Conservation (phyloP, 1,140 invertebrate genomes). For the Zeugodacus cucurbitae region DNA sequence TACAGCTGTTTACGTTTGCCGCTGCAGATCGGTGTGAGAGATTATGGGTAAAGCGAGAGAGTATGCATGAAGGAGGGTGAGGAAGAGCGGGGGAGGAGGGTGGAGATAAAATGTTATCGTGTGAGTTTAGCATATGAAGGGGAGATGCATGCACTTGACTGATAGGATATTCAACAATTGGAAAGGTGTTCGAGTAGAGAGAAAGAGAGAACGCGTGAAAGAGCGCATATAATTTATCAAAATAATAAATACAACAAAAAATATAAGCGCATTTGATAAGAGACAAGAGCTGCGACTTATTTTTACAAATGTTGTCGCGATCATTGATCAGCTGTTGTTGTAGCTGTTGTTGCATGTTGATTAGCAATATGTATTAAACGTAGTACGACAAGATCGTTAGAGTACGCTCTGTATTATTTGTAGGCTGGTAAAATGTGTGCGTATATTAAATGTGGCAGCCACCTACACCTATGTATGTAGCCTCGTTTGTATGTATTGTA, state of each 20-base stretch:
- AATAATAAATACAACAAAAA: not conserved
- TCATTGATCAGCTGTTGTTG: not conserved
- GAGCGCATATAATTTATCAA: not conserved
- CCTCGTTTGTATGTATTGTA: not conserved
- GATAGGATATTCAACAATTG: not conserved
- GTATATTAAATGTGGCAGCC: not conserved
- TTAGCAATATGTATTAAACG: not conserved
- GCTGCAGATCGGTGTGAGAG: not conserved
- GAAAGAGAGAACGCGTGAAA: not conserved
- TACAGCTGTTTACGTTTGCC: not conserved
- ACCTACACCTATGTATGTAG: not conserved
- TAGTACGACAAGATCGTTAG: not conserved
- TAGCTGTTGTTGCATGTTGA: not conserved
- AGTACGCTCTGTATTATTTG: not conserved
- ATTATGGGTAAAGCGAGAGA: not conserved
- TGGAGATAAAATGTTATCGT: too few species aligned
- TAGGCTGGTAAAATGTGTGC: not conserved
- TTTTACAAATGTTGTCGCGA: not conserved
- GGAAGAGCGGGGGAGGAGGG: not conserved
- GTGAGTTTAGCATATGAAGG: too few species aligned
- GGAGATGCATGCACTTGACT: too few species aligned
- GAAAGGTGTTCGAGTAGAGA: not conserved
- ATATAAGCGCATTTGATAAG: not conserved
- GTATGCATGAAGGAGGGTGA: not conserved
- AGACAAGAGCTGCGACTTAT: conserved; percentile 16